phyloP scores from a whole-genome alignment of 1,140 invertebrate species.

The Drosophila punjabiensis region DNA sequence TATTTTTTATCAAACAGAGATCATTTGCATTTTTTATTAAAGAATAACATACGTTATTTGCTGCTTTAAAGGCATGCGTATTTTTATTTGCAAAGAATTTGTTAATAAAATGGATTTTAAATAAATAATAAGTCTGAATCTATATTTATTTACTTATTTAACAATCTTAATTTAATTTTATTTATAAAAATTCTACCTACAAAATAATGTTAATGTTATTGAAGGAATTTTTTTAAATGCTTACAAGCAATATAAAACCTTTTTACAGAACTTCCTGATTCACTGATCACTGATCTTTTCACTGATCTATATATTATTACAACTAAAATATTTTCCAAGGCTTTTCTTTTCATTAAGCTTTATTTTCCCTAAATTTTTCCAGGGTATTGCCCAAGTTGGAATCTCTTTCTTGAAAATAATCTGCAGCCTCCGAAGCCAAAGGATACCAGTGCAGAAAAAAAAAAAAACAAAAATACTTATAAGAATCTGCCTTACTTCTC shows the following conservation, averaged over 20 bases:
- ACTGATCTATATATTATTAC: not conserved
- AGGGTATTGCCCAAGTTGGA: constrained; percentile 1
- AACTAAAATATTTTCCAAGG: too few relatives aligned
- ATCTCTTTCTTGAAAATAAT: not conserved
- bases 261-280: too few relatives aligned
- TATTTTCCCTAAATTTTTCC: not conserved
- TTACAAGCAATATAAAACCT: too few relatives aligned
- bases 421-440: constrained; percentile 35
- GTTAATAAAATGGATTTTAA: too few relatives aligned
- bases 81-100: too few relatives aligned
- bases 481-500: constrained; percentile 54
- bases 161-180: too few relatives aligned
- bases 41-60: not conserved
- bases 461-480: constrained; percentile 35
- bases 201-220: too few relatives aligned
- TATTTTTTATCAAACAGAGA: not conserved
- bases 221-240: too few relatives aligned
- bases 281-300: too few relatives aligned
- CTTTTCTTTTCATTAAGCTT: not conserved
- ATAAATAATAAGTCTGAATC: too few relatives aligned
- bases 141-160: not conserved
- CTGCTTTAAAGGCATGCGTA: not conserved
- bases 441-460: constrained; percentile 38
- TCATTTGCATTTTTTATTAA: not conserved
- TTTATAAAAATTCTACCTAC: too few relatives aligned